phyloP scores from a whole-genome alignment of 2,113 vertebrate species.

The Pedetes capensis region DNA sequence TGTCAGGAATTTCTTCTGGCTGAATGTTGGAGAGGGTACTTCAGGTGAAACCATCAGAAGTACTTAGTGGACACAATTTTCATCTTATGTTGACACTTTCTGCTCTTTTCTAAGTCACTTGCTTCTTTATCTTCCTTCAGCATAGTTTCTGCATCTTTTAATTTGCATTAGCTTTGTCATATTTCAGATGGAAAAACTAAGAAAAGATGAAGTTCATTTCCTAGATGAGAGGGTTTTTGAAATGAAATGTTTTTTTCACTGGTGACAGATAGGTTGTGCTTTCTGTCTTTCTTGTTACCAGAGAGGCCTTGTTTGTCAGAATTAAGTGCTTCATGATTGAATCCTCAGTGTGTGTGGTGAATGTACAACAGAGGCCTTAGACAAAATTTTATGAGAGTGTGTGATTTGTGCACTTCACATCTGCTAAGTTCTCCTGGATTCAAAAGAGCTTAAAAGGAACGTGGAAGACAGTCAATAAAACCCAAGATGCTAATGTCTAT shows the following conservation, averaged over 20 bases:
- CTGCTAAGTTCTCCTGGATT: conserved; percentile 8
- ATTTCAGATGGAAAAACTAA: not conserved
- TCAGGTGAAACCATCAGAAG: not conserved
- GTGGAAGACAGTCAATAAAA: not conserved
- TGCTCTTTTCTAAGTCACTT: not conserved
- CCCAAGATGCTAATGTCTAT: not conserved
- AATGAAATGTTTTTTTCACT: not conserved
- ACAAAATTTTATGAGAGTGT: not conserved
- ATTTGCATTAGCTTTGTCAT: not conserved
- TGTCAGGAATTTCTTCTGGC: not conserved
- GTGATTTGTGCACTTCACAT: not conserved
- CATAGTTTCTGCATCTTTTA: not conserved
- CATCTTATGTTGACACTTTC: not conserved
- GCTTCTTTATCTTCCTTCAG: not conserved
- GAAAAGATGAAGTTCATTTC: conserved; percentile 10
- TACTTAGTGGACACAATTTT: not conserved
- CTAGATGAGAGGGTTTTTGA: not conserved
- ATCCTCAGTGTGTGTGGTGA: not conserved
- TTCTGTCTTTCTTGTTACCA: not conserved
- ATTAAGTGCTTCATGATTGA: not conserved
- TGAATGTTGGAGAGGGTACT: not conserved
- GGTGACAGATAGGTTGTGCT: not conserved
- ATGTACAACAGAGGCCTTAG: not conserved
- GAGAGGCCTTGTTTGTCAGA: not conserved
- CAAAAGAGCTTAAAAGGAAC: conserved; percentile 33